A percentile compares a stretch with the other conserved stretches of the same genome.
phyloP scores from a whole-genome alignment of 2,888 invertebrate species.

The Tetrapedia diversipes region DNA sequence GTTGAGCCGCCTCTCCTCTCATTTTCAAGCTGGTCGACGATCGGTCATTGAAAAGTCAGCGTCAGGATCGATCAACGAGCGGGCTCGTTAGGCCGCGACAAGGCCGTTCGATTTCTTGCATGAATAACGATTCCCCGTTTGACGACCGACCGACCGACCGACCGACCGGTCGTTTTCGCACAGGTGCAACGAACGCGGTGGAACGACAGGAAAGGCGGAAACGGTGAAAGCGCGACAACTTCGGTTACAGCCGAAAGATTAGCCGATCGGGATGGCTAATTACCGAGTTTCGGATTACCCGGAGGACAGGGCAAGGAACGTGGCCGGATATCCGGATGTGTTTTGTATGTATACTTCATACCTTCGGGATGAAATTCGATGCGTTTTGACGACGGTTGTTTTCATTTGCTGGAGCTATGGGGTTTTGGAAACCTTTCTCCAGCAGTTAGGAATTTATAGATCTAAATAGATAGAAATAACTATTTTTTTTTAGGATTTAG shows the following conservation, averaged over 20 bases:
- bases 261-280: conserved; percentile 66
- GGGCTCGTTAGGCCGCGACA: conserved; percentile 28
- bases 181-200: conserved; percentile 54
- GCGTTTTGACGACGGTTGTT: no score
- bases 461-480: no score
- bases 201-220: conserved; percentile 55
- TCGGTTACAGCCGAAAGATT: conserved; percentile 74
- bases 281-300: conserved; percentile 59
- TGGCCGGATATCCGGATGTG: conserved; percentile 37
- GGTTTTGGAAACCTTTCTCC: no score
- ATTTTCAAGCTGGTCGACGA: background rate
- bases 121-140: conserved; percentile 42
- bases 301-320: conserved; percentile 28
- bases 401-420: no score
- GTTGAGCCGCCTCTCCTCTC: no score
- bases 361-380: conserved; percentile 24
- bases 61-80: conserved; percentile 24
- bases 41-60: conserved; percentile 24
- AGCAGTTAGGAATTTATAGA: no score
- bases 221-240: conserved; percentile 73
- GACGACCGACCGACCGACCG: conserved; percentile 18
- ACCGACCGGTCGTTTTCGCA: conserved; percentile 29
- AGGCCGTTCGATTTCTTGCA: conserved; percentile 43
- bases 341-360: background rate
- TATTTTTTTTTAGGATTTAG: no score